phyloP scores from a whole-genome alignment of 2,113 vertebrate species.

The Natator depressus region DNA sequence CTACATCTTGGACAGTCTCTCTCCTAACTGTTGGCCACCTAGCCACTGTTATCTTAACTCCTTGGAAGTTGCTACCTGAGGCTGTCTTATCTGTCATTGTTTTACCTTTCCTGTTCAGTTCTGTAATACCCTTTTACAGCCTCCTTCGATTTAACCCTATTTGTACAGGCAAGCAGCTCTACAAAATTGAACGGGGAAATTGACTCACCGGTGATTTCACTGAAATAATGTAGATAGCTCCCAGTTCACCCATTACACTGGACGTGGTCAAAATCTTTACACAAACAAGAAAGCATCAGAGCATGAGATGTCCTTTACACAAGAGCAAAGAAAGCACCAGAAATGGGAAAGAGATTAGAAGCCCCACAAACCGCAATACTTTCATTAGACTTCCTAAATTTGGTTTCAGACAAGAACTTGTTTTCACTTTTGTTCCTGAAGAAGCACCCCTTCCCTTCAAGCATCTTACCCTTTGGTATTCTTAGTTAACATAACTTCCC shows the following conservation, averaged over 20 bases:
- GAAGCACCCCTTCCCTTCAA: not conserved
- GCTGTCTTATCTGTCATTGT: not conserved
- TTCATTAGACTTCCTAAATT: slow-evolving; percentile 30
- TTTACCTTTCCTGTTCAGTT: not conserved
- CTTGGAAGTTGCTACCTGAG: not conserved
- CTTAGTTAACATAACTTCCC: slow-evolving; percentile 32
- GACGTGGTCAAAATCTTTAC: not conserved
- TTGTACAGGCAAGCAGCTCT: not conserved
- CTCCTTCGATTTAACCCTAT: not conserved
- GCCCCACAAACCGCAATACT: slow-evolving; percentile 34
- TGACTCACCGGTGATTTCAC: not conserved
- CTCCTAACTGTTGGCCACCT: not conserved
- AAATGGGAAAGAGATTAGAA: slow-evolving; percentile 49
- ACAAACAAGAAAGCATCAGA: not conserved
- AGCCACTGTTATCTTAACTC: not conserved
- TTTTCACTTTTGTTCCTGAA: slow-evolving; percentile 15
- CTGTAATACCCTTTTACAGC: not conserved
- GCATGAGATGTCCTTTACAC: not conserved
- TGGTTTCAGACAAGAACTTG: not conserved
- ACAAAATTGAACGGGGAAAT: not conserved
- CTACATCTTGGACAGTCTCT: too few species aligned
- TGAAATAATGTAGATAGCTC: not conserved
- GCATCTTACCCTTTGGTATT: not conserved
- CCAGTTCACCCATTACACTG: not conserved
- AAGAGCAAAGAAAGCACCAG: not conserved